Conservation (phyloP, 30 jellyfish, hydroid and myxozoan genomes). For the Aurelia aurita region DNA sequence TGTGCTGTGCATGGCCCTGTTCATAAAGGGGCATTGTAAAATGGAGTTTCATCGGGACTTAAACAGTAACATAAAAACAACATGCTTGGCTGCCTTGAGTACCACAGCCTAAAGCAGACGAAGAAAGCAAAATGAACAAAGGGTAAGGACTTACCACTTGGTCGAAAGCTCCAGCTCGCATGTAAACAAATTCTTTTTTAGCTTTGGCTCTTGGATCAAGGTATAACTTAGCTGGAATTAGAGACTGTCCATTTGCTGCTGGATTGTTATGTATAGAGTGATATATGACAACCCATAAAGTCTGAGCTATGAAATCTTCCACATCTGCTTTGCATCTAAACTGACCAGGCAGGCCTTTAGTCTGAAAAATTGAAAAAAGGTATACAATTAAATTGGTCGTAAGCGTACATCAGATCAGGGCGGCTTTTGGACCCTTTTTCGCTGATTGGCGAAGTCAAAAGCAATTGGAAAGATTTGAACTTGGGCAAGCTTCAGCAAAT, state of each 20-base stretch:
- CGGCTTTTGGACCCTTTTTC: background rate
- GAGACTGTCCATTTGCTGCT: conserved; percentile 42
- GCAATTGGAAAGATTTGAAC: too few relatives aligned
- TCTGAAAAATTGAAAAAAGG: conserved; percentile 40
- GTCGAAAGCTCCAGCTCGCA: conserved; percentile 48
- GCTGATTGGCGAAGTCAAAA: background rate
- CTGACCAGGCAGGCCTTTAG: conserved; percentile 58
- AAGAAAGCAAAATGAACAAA: too few relatives aligned
- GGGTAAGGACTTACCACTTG: conserved; percentile 40
- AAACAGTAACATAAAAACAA: too few relatives aligned
- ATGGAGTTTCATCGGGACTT: too few relatives aligned
- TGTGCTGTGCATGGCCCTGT: too few relatives aligned
- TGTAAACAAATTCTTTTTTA: conserved; percentile 11
- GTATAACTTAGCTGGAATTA: conserved; percentile 65
- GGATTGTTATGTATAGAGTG: conserved; percentile 77
- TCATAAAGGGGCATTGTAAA: too few relatives aligned
- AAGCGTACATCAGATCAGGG: background rate
- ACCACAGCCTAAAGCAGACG: too few relatives aligned
- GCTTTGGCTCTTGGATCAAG: conserved; percentile 1
- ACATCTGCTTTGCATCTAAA: conserved; percentile 26
- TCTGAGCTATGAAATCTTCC: conserved; percentile 29
- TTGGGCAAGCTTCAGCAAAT: too few relatives aligned
- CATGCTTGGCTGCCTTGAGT: too few relatives aligned
- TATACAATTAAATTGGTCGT: too few relatives aligned
- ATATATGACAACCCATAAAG: conserved; percentile 63